A percentile compares a stretch with the other conserved stretches of the same genome.
Conservation (phyloP, 1,140 invertebrate species). For the Campoletis sonorensis region DNA sequence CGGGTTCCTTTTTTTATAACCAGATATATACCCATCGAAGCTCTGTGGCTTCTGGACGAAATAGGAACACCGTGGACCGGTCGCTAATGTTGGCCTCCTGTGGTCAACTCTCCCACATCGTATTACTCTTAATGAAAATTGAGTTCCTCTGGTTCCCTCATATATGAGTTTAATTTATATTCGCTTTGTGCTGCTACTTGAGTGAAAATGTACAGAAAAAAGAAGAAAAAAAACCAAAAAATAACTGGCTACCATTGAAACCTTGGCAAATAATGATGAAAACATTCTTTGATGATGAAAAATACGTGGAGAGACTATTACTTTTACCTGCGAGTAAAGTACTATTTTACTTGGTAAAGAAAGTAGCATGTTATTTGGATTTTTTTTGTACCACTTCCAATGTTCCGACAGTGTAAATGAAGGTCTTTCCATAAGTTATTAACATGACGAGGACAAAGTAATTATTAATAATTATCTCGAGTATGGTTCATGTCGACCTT, state of each 20-base stretch:
- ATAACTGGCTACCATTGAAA: neutral
- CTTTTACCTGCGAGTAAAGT: too few relatives aligned
- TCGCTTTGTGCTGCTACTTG: neutral
- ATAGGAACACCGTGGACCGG: neutral
- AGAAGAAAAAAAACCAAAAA: neutral
- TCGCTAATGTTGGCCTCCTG: neutral
- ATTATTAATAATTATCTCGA: neutral
- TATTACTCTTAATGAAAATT: conserved; percentile 5
- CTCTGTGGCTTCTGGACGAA: conserved; percentile 8
- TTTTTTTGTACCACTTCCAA: neutral
- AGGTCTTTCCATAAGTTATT: neutral
- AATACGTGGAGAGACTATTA: too few relatives aligned
- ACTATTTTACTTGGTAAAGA: too few relatives aligned
- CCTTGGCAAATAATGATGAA: too few relatives aligned
- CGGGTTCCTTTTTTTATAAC: neutral
- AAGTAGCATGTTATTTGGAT: too few relatives aligned
- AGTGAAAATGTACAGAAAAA: neutral
- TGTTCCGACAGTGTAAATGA: neutral
- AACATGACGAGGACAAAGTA: neutral
- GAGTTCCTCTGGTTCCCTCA: neutral
- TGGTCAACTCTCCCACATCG: conserved; percentile 8
- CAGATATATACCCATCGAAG: neutral
- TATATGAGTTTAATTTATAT: neutral
- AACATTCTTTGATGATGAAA: too few relatives aligned
- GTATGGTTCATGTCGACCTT: neutral